phyloP scores from a whole-genome alignment of 2,888 invertebrate genomes.

The Lasioglossum zephyrum region DNA sequence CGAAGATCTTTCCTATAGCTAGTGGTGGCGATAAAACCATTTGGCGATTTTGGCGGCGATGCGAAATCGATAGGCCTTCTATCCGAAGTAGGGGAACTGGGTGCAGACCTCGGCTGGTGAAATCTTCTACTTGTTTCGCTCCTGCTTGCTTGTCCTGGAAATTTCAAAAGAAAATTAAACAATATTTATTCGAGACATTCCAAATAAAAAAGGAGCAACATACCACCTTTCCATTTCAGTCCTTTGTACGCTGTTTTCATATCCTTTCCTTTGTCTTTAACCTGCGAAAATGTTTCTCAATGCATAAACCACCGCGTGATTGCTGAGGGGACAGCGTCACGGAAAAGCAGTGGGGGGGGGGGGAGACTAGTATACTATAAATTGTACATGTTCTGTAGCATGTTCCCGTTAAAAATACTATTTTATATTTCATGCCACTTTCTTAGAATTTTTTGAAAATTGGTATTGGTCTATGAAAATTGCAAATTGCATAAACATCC shows the following conservation, averaged over 20 bases:
- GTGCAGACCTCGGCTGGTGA: constrained; percentile 87
- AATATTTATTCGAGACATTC: not conserved
- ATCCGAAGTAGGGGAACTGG: constrained; percentile 88
- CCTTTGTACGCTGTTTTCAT: constrained; percentile 92
- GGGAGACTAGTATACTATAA: no score
- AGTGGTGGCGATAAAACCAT: constrained; percentile 80
- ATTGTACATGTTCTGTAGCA: no score
- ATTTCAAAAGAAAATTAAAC: not conserved
- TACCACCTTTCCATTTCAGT: constrained; percentile 87
- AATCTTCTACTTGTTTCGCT: constrained; percentile 78
- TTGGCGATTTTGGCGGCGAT: constrained; percentile 81
- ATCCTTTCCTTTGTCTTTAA: constrained; percentile 90
- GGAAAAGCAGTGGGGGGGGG: no score
- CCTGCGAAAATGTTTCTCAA: constrained; percentile 83
- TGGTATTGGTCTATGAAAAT: no score
- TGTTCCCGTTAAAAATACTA: no score
- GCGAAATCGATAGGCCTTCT: constrained; percentile 84
- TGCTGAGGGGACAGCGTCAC: no score
- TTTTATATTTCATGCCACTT: no score
- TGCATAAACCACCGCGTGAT: not conserved
- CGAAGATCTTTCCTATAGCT: constrained; percentile 82
- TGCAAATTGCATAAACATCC: no score
- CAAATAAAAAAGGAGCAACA: not conserved
- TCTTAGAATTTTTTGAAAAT: no score
- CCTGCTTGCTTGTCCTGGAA: constrained; percentile 78